phyloP scores from a whole-genome alignment of 2,113 vertebrate species.

The Tringa solitaria region DNA sequence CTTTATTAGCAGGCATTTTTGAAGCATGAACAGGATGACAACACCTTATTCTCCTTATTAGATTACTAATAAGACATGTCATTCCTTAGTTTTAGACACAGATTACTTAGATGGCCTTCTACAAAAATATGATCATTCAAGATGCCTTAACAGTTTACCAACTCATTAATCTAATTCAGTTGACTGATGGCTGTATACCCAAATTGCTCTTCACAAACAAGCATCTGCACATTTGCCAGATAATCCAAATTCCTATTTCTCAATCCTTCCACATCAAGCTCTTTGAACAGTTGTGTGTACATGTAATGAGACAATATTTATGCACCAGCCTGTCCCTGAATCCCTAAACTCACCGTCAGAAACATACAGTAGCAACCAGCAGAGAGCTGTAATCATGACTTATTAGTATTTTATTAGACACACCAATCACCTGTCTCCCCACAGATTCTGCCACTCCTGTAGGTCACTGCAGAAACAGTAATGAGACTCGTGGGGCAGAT shows the following conservation, averaged over 20 bases:
- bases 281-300: not conserved
- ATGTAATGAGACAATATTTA: rapidly evolving
- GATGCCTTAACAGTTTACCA: not conserved
- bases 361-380: not conserved
- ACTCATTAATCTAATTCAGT: not conserved
- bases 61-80: not conserved
- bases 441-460: not conserved
- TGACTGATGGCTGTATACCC: not conserved
- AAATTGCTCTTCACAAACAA: not conserved
- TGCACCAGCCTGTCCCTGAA: not conserved
- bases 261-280: not conserved
- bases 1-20: not conserved
- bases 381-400: not conserved
- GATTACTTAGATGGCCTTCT: not conserved
- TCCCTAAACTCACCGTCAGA: not conserved
- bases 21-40: not conserved
- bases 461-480: not conserved
- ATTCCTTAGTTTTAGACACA: not conserved
- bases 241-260: not conserved
- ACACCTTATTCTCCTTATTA: not conserved
- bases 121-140: not conserved
- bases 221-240: not conserved
- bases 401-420: not conserved
- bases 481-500: too few species aligned
- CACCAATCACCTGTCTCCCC: rapidly evolving